Evolutionary conservation across 2,113 vertebrate species (phyloP), one percentile per base, ranked within the genome.

Genomic region (Cyanocitta stelleri): DNA sequence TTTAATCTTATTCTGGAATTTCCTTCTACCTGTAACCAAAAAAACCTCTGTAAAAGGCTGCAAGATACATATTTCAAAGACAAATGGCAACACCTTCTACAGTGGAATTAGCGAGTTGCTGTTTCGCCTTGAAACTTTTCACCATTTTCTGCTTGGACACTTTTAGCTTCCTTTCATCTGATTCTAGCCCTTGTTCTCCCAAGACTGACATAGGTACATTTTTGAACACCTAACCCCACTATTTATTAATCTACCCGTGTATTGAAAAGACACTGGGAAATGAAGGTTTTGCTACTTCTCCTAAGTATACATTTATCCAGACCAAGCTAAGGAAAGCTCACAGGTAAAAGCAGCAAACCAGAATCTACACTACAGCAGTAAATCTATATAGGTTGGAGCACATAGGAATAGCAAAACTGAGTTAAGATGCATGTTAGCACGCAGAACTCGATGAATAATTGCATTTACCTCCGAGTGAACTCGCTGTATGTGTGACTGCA

Each of bases 401-500:
- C 44, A 44, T 0, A 33, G 43, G 23, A 94, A 90, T 1, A 92
- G 79, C 46, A 88, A 37, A 87, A 87, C n/a, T 12, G 4, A 77
- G 76, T 66, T 54, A 76, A 64, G 51, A 56, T 46, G 32, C 52
- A 37, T 10, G 54, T 79, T 19, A 86, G 43, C 52, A 78, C 13
- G 29, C 46, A 86, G 22, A 18, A 78, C 69, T 71, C 23, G 15
- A 87, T 49, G n/a, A 91, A 69, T 35, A 52, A 62, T 26, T 49
- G 55, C 52, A 79, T 96, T 97, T 98, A 99, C 99, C 99, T 99
- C 99, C 3, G 99, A 99, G 92, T 99, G 99, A 91, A 99, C 99
- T 90, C 99, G 98, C 97, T 99, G 99, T 77, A 99, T 98, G 21
- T 99, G 99, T 13, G 99, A 99, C 96, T 99, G 99, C 56, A 99